Evolutionary conservation across 2,797 vertebrate species (phyloP).

Genomic region (Anguilla megastoma): DNA sequence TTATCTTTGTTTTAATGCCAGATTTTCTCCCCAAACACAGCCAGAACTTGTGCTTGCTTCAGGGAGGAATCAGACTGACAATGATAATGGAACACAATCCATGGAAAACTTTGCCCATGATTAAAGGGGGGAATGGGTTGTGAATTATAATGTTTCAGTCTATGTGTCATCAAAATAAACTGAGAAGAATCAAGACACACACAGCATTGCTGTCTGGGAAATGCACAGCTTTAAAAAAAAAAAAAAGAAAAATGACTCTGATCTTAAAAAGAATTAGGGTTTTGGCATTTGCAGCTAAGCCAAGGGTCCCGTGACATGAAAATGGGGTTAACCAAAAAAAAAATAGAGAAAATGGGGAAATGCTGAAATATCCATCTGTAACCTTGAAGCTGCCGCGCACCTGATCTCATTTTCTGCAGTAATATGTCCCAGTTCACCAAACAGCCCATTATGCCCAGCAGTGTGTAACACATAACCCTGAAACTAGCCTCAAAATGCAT

Average conservation of each 20-base stretch:
- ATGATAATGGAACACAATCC: not conserved
- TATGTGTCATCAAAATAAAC: constrained; percentile 8
- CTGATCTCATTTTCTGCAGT: constrained; percentile 10
- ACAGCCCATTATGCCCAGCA: constrained; percentile 4
- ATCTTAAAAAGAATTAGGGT: not conserved
- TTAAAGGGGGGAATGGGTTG: not conserved
- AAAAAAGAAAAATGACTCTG: not conserved
- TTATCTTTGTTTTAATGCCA: not conserved
- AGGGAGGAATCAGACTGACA: not conserved
- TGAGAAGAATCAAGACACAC: not conserved
- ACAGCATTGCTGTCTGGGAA: not conserved
- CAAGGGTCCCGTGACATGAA: not conserved
- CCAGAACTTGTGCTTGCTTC: not conserved
- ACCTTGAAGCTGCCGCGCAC: not conserved
- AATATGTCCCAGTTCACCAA: not conserved
- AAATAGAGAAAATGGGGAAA: not conserved
- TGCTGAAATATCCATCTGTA: not conserved
- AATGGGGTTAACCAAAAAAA: not conserved
- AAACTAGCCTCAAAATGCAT: not conserved
- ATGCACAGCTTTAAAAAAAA: not conserved
- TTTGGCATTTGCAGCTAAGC: not conserved
- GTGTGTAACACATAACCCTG: constrained; percentile 1
- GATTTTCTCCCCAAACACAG: not conserved
- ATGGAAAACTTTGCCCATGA: not conserved
- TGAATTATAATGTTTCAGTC: not conserved